A percentile compares a stretch with the other conserved stretches of the same genome.
Evolutionary conservation across 2,797 vertebrate genomes (phyloP).

Genomic region (Schizothorax lantsangensis): DNA sequence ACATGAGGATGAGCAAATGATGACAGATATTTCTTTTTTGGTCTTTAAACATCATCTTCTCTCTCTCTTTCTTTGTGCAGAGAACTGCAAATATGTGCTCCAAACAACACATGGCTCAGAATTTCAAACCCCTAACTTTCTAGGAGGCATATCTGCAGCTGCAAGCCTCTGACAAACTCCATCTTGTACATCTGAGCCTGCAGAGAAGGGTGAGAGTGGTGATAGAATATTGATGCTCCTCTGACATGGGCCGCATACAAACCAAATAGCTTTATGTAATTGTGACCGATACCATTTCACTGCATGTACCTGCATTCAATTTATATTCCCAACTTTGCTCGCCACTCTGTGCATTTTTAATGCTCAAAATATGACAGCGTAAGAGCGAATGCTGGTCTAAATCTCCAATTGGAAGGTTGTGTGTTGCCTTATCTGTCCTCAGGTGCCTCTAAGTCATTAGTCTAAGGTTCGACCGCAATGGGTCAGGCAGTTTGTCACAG

Average conservation of each 20-base stretch:
- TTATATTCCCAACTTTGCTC: conserved; percentile 6
- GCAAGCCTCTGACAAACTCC: conserved; percentile 25
- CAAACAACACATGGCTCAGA: conserved; percentile 18
- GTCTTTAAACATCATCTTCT: conserved; percentile 19
- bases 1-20: background rate
- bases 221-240: conserved; percentile 46
- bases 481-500: conserved; percentile 49
- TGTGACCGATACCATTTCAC: conserved; percentile 18
- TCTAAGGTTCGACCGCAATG: conserved; percentile 26
- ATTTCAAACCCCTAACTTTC: conserved; percentile 30
- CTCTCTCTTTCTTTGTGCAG: background rate
- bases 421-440: conserved; percentile 47
- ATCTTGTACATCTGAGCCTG: conserved; percentile 27
- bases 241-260: conserved; percentile 35
- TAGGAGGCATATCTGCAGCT: conserved; percentile 15
- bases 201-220: conserved; percentile 13
- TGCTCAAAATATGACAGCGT: conserved; percentile 70
- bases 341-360: conserved; percentile 56
- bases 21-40: background rate
- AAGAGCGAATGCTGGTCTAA: conserved; percentile 51
- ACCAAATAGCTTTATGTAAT: conserved; percentile 46
- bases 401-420: background rate
- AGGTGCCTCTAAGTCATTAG: conserved; percentile 70
- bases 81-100: conserved; percentile 22
- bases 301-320: background rate